These are phyloP conservation scores for Brachionus sp. DNA, from an alignment of 1,140 invertebrate genomes.

Conservation along the genomic window DNA sequence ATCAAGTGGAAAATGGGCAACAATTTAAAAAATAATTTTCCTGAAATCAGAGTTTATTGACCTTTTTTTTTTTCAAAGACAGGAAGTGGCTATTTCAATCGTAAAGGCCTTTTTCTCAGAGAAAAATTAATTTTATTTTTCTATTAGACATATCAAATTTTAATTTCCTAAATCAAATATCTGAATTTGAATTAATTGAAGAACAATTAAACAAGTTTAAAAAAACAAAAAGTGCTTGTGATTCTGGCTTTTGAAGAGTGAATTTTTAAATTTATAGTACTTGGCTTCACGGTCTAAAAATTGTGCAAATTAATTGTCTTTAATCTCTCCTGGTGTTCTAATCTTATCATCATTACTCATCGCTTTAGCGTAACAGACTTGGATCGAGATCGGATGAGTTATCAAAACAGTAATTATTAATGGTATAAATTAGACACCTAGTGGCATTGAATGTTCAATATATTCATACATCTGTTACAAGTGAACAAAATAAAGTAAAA, in stretches of 20 bases:
- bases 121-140: not conserved
- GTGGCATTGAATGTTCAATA: not conserved
- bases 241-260: not conserved
- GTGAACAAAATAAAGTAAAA: constrained; percentile 10
- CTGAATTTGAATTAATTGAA: not conserved
- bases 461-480: constrained; percentile 33
- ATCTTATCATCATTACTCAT: not conserved
- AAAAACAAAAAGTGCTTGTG: not conserved
- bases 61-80: constrained; percentile 15
- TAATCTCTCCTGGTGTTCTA: not conserved
- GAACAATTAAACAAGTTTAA: not conserved
- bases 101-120: not conserved
- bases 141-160: not conserved
- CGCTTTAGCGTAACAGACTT: constrained; percentile 4
- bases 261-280: not conserved
- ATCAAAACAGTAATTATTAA: constrained; percentile 31
- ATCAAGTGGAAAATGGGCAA: constrained; percentile 2
- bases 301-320: not conserved
- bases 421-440: constrained; percentile 30
- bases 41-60: constrained; percentile 22
- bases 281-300: not conserved
- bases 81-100: not conserved
- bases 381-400: constrained; percentile 17
- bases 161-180: not conserved
- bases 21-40: not conserved